phyloP scores from a whole-genome alignment of 2,888 invertebrate genomes.

The Herminia tarsipennalis region DNA sequence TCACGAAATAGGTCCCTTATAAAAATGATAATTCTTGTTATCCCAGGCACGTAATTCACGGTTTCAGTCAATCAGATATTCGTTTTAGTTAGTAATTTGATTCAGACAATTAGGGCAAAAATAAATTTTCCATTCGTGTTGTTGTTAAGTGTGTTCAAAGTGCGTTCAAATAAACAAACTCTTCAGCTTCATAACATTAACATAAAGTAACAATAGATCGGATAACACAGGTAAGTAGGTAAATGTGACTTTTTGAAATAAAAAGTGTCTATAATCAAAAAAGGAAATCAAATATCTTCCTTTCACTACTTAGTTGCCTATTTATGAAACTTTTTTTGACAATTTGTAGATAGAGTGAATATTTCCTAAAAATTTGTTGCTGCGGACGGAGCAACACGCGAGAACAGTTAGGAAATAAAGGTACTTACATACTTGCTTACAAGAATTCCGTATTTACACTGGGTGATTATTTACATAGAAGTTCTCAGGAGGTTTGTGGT shows the following conservation, averaged over 20 bases:
- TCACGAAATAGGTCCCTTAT: conserved; percentile 14
- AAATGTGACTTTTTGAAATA: conserved; percentile 20
- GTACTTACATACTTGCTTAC: conserved; percentile 65
- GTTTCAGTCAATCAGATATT: too few relatives aligned
- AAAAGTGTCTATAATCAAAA: conserved; percentile 21
- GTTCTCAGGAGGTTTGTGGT: conserved; percentile 76
- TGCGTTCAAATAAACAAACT: neutral
- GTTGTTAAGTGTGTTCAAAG: neutral
- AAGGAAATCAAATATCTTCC: conserved; percentile 42
- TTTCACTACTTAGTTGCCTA: conserved; percentile 38
- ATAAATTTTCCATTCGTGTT: too few relatives aligned
- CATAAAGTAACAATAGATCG: conserved; percentile 20
- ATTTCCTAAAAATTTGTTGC: conserved; percentile 37
- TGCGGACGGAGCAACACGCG: conserved; percentile 39
- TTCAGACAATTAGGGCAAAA: too few relatives aligned
- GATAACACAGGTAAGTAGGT: conserved; percentile 34
- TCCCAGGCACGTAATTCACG: too few relatives aligned
- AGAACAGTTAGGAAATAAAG: conserved; percentile 64
- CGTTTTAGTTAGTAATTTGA: too few relatives aligned
- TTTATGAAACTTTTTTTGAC: conserved; percentile 26
- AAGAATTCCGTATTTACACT: conserved; percentile 79
- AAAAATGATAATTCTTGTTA: conserved; percentile 4
- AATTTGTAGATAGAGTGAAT: conserved; percentile 17
- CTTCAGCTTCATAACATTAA: too few relatives aligned
- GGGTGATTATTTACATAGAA: conserved; percentile 77